Evolutionary conservation across 2,797 vertebrate species (phyloP).

Genomic region (Urophycis tenuis): DNA sequence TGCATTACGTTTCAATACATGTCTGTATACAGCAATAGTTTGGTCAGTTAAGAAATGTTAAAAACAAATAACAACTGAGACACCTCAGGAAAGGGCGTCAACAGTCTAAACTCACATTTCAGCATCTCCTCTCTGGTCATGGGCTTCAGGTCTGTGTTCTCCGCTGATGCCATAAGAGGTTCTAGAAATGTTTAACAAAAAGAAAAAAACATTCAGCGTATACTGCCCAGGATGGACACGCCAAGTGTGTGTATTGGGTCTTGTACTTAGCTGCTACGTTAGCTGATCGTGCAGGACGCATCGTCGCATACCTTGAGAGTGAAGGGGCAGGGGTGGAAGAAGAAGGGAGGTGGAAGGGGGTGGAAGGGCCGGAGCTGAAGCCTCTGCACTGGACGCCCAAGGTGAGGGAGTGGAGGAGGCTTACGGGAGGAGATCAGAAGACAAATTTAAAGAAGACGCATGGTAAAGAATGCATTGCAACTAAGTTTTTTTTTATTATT

Average conservation of each 20-base stretch:
- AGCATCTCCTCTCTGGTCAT: constrained; percentile 66
- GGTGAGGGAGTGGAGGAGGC: constrained; percentile 12
- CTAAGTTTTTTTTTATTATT: not conserved
- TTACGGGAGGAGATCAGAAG: constrained; percentile 1
- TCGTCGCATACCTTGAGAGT: constrained; percentile 37
- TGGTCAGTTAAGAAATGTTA: not conserved
- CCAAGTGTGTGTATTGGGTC: not conserved
- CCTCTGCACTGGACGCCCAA: constrained; percentile 13
- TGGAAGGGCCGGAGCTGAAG: constrained; percentile 36
- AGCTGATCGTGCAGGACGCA: not conserved
- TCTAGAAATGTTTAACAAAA: constrained; percentile 28
- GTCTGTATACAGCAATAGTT: not conserved
- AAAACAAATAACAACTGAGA: not conserved
- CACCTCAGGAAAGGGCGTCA: not conserved
- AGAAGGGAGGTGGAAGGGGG: too few relatives aligned
- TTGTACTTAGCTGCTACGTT: not conserved
- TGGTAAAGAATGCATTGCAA: not conserved
- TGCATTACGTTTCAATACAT: not conserved
- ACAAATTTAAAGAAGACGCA: not conserved
- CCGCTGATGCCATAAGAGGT: constrained; percentile 18
- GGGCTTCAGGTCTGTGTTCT: constrained; percentile 51
- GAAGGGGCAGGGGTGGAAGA: constrained; percentile 30
- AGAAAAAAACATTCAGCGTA: not conserved
- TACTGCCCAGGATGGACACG: not conserved
- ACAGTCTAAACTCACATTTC: constrained; percentile 64